A percentile compares a stretch with the other conserved stretches of the same genome.
phyloP scores from a whole-genome alignment of 2,888 invertebrate genomes.

The Lymantria monacha region DNA sequence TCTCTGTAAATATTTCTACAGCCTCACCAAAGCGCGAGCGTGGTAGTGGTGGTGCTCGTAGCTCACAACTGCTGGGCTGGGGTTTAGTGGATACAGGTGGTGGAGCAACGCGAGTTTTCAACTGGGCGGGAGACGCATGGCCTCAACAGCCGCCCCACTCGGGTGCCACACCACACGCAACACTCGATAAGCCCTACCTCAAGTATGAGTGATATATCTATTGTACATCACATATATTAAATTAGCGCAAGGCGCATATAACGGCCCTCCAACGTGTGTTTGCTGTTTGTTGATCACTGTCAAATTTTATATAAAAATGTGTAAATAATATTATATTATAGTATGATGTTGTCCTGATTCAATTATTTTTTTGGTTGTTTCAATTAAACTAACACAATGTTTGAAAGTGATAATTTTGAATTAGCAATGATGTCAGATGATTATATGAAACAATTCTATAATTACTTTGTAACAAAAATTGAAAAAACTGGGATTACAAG shows the following conservation, averaged over 20 bases:
- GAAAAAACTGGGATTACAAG: not conserved
- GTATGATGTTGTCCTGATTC: conserved; percentile 43
- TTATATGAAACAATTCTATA: not conserved
- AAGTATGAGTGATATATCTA: conserved; percentile 65
- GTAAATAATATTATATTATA: conserved; percentile 65
- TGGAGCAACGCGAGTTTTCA: conserved; percentile 45
- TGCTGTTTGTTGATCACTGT: conserved; percentile 61
- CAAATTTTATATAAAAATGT: conserved; percentile 74
- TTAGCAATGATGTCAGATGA: not conserved
- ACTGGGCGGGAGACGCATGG: conserved; percentile 51
- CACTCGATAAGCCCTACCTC: conserved; percentile 72
- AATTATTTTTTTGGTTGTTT: conserved; percentile 26
- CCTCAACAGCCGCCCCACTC: conserved; percentile 37
- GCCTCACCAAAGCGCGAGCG: conserved; percentile 91
- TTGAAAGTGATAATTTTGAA: not conserved
- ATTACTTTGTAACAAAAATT: not conserved
- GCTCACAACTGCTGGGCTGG: conserved; percentile 51
- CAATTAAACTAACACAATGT: conserved; percentile 6
- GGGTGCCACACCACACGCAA: conserved; percentile 30
- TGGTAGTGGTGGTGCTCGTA: conserved; percentile 30
- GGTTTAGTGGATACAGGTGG: conserved; percentile 54
- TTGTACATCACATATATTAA: conserved; percentile 21
- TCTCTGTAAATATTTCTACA: conserved; percentile 93
- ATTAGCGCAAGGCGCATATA: conserved; percentile 5
- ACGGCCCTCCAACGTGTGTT: conserved; percentile 22